Evolutionary conservation across 2,797 vertebrate species (phyloP).

Genomic region (Ciconia nigra): DNA sequence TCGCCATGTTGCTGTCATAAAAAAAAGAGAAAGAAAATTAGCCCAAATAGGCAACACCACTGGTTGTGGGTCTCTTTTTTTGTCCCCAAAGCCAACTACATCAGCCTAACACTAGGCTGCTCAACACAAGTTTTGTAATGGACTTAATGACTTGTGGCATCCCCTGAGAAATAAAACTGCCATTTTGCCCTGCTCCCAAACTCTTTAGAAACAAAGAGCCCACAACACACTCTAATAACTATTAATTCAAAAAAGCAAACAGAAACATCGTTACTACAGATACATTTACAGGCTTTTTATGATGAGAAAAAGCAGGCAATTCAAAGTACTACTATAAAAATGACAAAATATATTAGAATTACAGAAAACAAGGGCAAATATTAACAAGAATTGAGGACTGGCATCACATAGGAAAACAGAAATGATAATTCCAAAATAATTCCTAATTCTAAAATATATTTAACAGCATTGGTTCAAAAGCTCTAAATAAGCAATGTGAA

Average conservation of each 20-base stretch:
- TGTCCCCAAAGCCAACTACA: neutral
- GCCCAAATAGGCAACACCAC: neutral
- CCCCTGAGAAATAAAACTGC: neutral
- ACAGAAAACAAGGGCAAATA: neutral
- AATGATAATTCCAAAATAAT: neutral
- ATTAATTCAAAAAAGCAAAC: neutral
- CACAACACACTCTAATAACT: accelerated
- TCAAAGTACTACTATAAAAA: neutral
- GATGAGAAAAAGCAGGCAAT: neutral
- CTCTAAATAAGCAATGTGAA: neutral
- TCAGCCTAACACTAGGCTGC: neutral
- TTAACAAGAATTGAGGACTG: neutral
- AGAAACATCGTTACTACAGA: neutral
- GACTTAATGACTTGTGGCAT: neutral
- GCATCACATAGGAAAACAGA: neutral
- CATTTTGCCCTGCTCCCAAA: neutral
- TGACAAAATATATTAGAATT: neutral
- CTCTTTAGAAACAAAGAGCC: neutral
- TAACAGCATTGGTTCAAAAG: neutral
- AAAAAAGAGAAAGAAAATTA: neutral
- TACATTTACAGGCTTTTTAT: neutral
- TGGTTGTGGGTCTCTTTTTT: neutral
- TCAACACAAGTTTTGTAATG: neutral
- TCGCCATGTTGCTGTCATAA: slow-evolving; percentile 92
- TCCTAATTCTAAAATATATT: neutral